Base-by-base conservation (phyloP, 2,797 vertebrate genomes). In the Squalus acanthias region DNA sequence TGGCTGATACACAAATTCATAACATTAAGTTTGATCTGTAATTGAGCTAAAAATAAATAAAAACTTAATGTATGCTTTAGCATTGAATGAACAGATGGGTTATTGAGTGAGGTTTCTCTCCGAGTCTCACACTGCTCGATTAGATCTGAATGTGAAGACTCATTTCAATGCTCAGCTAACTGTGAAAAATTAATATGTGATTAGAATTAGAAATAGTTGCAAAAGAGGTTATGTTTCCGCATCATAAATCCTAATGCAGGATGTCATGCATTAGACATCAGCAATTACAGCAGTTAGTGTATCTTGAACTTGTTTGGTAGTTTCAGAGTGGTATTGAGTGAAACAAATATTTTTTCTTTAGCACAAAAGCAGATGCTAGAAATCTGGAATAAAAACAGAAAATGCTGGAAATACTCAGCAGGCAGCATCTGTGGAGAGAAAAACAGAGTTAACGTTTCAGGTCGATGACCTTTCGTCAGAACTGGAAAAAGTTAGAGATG, bases 21-120 rank as follows among this genome's bases (percentile, higher is more conserved):
- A 91, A 33, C 29, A 63, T 91, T 63, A 91, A 91, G n/a, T 91
- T 91, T 91, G 88, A 91, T 91, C 57, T 91, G 88, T 60, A 91
- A 91, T 13, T 60, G 57, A 60, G 57, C 88, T 91, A 63, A 57
- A 91, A 91, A 91, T 91, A 57, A 63, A 63, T 91, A 57, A 63
- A 63, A 60, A 63, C 60, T 63, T 46, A 91, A 91, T 33, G 26
- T 63, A 63, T 63, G 24, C 12, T 9, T 91, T 82, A 13, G 79
- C 20, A 82, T 46, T 82, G 79, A 91, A 91, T 63, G 88, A 91
- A 63, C 88, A 63, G 88, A 91, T 91, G 88, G 57, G 29, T 91
- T 91, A 20, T 53, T 63, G 60, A 91, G 12, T 91, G 88, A 91
- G 88, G 13, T 91, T 57, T 57, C 88, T 63, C 88, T 60, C 88